Percentiles rank a stretch among this genome's conserved stretches.
Evolutionary conservation across 2,113 vertebrate genomes (phyloP).

Genomic region (Aspidoscelis tigris): DNA sequence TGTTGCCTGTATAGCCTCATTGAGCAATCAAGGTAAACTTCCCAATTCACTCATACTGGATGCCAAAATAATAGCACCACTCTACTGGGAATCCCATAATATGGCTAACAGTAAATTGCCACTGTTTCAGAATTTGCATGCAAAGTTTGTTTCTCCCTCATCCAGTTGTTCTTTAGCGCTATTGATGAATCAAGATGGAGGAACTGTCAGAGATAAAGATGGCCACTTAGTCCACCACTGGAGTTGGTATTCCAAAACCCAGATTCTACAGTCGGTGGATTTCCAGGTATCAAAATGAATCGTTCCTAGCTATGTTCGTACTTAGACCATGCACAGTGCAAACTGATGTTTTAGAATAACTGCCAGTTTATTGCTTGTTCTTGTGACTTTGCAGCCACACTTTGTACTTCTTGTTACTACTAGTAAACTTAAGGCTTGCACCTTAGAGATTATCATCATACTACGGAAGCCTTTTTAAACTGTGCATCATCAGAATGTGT

Average conservation of each 20-base stretch:
- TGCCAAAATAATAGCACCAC: neutral
- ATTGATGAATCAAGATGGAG: constrained; percentile 64
- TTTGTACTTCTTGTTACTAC: neutral
- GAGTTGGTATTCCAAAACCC: constrained; percentile 64
- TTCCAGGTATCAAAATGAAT: constrained; percentile 63
- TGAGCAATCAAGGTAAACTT: neutral
- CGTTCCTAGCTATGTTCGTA: neutral
- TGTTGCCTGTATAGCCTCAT: too few relatives aligned
- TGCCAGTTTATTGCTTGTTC: neutral
- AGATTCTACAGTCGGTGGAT: constrained; percentile 61
- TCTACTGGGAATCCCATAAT: neutral
- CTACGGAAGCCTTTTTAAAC: too few relatives aligned
- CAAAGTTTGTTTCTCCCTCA: neutral
- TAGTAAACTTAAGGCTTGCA: neutral
- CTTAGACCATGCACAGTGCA: neutral
- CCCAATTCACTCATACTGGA: neutral
- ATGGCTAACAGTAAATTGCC: neutral
- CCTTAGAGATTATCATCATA: too few relatives aligned
- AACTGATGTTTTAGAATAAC: neutral
- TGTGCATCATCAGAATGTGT: too few relatives aligned
- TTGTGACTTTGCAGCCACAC: neutral
- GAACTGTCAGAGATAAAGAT: constrained; percentile 52
- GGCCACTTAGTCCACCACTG: constrained; percentile 63
- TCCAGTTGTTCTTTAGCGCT: constrained; percentile 60
- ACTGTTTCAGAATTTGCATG: neutral